phyloP scores from a whole-genome alignment of 2,113 vertebrate species.

The Notiomystis cincta region DNA sequence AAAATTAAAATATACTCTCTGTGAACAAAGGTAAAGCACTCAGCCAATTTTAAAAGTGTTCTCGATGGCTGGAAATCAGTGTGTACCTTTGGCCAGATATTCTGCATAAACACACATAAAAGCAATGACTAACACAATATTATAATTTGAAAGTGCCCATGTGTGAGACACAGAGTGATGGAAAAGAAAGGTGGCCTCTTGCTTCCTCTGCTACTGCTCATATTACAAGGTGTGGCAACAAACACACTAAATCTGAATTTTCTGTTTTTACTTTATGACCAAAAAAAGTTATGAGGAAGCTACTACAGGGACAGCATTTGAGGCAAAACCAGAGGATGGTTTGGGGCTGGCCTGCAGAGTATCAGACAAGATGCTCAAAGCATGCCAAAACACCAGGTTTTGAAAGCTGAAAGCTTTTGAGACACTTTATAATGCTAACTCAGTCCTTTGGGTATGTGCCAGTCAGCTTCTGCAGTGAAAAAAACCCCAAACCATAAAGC shows the following conservation, averaged over 20 bases:
- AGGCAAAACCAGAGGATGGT: background rate
- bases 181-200: background rate
- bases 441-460: background rate
- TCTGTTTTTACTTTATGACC: background rate
- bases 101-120: constrained; percentile 51
- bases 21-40: constrained; percentile 42
- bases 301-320: background rate
- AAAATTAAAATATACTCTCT: background rate
- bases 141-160: constrained; percentile 51
- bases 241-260: background rate
- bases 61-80: constrained; percentile 30
- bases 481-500: background rate
- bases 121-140: constrained; percentile 44
- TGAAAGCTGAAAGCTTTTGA: background rate
- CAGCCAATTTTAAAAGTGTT: constrained; percentile 11
- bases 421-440: background rate
- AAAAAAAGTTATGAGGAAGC: background rate
- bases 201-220: background rate
- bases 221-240: background rate
- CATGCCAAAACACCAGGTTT: background rate
- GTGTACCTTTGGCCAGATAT: background rate
- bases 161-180: background rate
- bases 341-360: background rate
- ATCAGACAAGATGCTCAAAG: background rate
- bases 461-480: background rate